Evolutionary conservation across 2,888 invertebrate species (phyloP).

Genomic region (Rapana venosa): DNA sequence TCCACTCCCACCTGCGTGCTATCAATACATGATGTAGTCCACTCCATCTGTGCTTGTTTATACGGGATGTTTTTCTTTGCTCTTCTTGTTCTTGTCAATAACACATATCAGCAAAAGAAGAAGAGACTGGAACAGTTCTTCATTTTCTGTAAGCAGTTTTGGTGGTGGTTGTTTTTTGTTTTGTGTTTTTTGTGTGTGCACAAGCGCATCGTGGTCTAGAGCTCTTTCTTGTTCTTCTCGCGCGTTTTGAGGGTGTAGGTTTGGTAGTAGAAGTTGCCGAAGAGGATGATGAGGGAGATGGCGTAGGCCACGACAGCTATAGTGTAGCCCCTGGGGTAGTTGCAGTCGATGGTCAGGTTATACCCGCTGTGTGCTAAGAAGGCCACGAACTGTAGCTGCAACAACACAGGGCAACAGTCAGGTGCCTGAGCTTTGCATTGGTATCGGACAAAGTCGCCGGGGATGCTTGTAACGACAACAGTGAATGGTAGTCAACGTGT

Average conservation of each 20-base stretch:
- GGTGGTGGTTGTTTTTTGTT: background rate
- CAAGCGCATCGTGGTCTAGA: background rate
- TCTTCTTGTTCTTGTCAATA: no score
- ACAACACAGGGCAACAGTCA: slow-evolving; percentile 40
- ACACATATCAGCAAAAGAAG: no score
- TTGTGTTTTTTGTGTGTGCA: background rate
- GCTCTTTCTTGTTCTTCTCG: slow-evolving; percentile 18
- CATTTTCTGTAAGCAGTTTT: no score
- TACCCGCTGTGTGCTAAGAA: slow-evolving; percentile 73
- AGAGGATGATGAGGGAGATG: slow-evolving; percentile 94
- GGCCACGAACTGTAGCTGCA: slow-evolving; percentile 74
- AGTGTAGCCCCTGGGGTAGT: slow-evolving; percentile 65
- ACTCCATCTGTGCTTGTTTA: no score
- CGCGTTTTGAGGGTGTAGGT: slow-evolving; percentile 81
- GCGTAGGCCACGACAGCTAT: slow-evolving; percentile 85
- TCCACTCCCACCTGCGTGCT: no score
- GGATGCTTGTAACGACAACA: no score
- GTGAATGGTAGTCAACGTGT: no score
- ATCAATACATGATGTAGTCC: no score
- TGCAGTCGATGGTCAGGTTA: slow-evolving; percentile 61
- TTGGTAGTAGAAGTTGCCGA: slow-evolving; percentile 94
- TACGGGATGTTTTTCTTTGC: no score
- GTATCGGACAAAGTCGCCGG: no score
- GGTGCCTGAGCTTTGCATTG: no score
- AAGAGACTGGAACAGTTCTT: no score